phyloP scores from a whole-genome alignment of 2,888 invertebrate genomes.

The Ashinkailepas kermadecensis region DNA sequence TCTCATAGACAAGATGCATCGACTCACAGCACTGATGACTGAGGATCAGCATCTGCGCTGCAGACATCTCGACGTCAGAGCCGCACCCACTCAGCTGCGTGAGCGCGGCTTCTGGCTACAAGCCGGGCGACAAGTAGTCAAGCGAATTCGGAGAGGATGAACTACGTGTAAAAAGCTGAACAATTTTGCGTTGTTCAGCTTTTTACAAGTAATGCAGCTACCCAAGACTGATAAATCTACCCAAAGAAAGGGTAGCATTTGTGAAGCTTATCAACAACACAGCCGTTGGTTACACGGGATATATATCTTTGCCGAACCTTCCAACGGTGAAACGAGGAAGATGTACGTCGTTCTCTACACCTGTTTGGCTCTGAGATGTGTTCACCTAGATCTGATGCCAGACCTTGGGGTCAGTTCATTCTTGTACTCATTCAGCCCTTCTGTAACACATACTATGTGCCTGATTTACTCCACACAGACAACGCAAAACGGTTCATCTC shows the following conservation, averaged over 20 bases:
- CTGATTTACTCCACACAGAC: slow-evolving; percentile 17
- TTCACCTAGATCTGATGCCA: slow-evolving; percentile 21
- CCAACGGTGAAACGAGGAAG: neutral
- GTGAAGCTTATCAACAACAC: slow-evolving; percentile 22
- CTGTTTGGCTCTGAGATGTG: slow-evolving; percentile 7
- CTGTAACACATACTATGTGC: slow-evolving; percentile 15
- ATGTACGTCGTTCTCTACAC: slow-evolving; percentile 23
- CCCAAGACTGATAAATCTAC: slow-evolving; percentile 13
- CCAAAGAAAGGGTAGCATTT: slow-evolving; percentile 2
- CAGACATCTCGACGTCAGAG: slow-evolving; percentile 12
- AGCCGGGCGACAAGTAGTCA: slow-evolving; percentile 2
- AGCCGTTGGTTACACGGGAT: slow-evolving; percentile 18
- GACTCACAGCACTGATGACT: slow-evolving; percentile 2
- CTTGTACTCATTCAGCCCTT: slow-evolving; percentile 3
- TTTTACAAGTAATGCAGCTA: no score
- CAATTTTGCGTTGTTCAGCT: slow-evolving; percentile 16
- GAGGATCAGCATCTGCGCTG: slow-evolving; percentile 9
- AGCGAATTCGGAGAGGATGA: slow-evolving; percentile 8
- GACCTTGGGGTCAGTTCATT: neutral
- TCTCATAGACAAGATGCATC: neutral
- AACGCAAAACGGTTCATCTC: slow-evolving; percentile 18
- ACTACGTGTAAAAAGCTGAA: slow-evolving; percentile 24
- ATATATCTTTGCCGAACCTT: neutral
- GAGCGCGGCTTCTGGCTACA: slow-evolving; percentile 24
- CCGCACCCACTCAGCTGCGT: slow-evolving; percentile 13